Evolutionary conservation across 2,797 vertebrate genomes (phyloP).

Genomic region (Spheniscus humboldti): DNA sequence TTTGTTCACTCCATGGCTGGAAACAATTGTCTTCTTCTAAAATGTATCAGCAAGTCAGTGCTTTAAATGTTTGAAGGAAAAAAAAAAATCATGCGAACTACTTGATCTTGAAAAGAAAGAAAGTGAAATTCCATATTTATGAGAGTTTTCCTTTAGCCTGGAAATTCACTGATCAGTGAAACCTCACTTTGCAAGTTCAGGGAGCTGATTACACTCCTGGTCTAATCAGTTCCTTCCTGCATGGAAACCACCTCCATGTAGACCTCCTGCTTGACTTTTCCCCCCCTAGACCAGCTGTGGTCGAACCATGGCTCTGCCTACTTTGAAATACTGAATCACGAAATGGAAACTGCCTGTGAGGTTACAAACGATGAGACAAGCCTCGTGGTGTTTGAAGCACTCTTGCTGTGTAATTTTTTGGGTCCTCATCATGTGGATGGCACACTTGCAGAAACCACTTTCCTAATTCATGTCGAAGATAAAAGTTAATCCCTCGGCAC

Average conservation of each 20-base stretch:
- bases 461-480: not conserved
- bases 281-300: not conserved
- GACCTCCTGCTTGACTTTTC: not conserved
- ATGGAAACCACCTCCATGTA: not conserved
- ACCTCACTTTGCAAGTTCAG: slow-evolving; percentile 38
- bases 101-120: slow-evolving; percentile 43
- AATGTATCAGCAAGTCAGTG: not conserved
- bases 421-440: not conserved
- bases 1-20: not conserved
- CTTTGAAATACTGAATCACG: not conserved
- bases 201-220: slow-evolving; percentile 38
- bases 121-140: slow-evolving; percentile 37
- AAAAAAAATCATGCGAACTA: not conserved
- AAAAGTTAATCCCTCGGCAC: not conserved
- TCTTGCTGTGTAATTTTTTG: not conserved
- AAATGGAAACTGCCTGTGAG: not conserved
- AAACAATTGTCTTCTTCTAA: not conserved
- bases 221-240: slow-evolving; percentile 45
- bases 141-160: slow-evolving; percentile 20
- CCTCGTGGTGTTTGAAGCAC: not conserved
- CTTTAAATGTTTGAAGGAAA: slow-evolving; percentile 13
- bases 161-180: slow-evolving; percentile 43
- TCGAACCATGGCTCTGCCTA: not conserved
- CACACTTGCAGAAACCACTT: not conserved
- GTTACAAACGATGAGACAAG: not conserved